Base-by-base conservation (phyloP, 2,888 invertebrate species). In the Tyria jacobaeae region DNA sequence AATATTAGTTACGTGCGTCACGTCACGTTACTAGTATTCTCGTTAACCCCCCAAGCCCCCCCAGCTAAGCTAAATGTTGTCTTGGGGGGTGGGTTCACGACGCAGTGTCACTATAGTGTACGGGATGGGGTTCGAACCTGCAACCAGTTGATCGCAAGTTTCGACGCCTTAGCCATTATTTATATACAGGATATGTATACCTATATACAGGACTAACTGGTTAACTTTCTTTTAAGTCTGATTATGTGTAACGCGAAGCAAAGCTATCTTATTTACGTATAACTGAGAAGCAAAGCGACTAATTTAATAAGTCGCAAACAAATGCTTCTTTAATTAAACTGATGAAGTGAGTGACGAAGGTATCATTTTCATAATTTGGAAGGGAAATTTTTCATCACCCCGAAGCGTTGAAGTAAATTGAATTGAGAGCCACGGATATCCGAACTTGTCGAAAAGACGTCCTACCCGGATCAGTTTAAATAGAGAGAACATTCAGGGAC, bases 371-470 rank as follows among this genome's bases (percentile, higher is more conserved):
- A 86, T 88, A 89, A 92, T 89, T 89, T 87, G 79, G 84, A 86
- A 89, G 86, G 86, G 88, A 89, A 88, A 89, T 88, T 90, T 91
- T 91, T 90, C 88, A 86, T 87, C 83, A 76, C 83, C 88, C 87
- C 71, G 80, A 70, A 88, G 87, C 87, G 87, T 78, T 83, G 78
- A 75, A 73, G 75, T 70, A 90, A 91, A 92, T 92, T 91, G 87
- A 91, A 91, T 91, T 85, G 86, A 76, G 84, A 84, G 73, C 81
- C 81, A 74, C 78, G 85, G 70, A 79, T 82, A 82, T 83, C 79
- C 75, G 80, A 75, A 73, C 72, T 69, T 67, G 71, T 64, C 66
- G 59, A 64, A 79, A 68, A 57, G 79, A 70, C 69, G 69, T 69
- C 73, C 67, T 71, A 66, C 66, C 68, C 58, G 62, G 67, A 66